phyloP scores from a whole-genome alignment of 2,113 vertebrate species.

The Jacana jacana region DNA sequence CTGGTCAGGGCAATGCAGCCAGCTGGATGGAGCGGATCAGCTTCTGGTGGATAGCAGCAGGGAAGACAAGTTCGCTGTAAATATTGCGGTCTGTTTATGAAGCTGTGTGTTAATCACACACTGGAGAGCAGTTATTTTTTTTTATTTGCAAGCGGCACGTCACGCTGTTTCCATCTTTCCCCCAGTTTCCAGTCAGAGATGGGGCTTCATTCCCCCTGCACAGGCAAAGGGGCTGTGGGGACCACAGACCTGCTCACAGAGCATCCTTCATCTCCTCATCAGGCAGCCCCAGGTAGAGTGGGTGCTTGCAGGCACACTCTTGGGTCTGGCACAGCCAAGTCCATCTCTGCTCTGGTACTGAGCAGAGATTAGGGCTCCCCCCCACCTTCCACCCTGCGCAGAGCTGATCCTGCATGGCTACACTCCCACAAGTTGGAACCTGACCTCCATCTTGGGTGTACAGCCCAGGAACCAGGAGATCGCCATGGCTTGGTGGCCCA shows the following conservation, averaged over 20 bases:
- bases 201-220: not conserved
- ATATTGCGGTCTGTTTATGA: not conserved
- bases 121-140: not conserved
- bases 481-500: not conserved
- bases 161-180: not conserved
- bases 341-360: not conserved
- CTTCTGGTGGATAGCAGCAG: not conserved
- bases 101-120: not conserved
- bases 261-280: no score
- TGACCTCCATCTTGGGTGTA: not conserved
- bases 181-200: not conserved
- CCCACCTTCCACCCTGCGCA: not conserved
- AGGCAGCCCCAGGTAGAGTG: not conserved
- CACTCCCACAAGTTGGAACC: accelerated
- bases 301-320: not conserved
- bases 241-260: accelerated
- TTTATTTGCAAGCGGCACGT: not conserved
- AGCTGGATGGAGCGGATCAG: not conserved
- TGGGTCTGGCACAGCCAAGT: accelerated
- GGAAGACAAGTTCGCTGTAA: not conserved
- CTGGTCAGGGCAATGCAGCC: accelerated
- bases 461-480: not conserved
- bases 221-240: not conserved
- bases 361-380: not conserved
- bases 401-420: not conserved